Conservation (phyloP, 2,888 invertebrate genomes). For the Apantesis nais region DNA sequence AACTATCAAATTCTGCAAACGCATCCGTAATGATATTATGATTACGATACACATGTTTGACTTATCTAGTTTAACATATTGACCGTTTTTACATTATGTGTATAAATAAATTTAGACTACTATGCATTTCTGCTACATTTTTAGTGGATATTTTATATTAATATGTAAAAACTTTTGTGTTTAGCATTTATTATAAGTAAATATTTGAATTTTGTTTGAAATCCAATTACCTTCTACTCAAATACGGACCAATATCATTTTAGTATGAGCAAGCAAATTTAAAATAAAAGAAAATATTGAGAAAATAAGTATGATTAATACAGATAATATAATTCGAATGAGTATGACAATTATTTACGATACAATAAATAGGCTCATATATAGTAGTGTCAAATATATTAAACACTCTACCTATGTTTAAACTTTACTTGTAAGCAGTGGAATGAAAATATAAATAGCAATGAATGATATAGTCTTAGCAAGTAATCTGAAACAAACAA, state of each 20-base stretch:
- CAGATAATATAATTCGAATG: slow-evolving; percentile 8
- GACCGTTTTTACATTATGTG: slow-evolving; percentile 15
- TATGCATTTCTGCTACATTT: slow-evolving; percentile 25
- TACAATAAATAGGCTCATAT: neutral
- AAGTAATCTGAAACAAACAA: neutral
- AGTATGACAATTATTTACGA: slow-evolving; percentile 32
- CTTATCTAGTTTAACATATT: slow-evolving; percentile 24
- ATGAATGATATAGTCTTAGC: neutral
- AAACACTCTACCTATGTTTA: neutral
- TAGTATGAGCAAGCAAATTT: neutral
- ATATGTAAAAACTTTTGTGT: slow-evolving; percentile 21
- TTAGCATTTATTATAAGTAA: slow-evolving; percentile 11
- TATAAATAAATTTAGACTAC: slow-evolving; percentile 39
- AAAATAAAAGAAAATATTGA: neutral
- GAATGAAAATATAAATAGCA: slow-evolving; percentile 22
- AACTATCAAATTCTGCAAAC: neutral
- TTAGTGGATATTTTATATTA: slow-evolving; percentile 21
- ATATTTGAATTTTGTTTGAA: too few relatives aligned
- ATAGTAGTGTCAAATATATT: too few relatives aligned
- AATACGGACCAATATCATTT: neutral
- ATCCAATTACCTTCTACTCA: neutral
- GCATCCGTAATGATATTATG: neutral
- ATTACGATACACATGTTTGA: neutral
- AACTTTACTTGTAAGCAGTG: slow-evolving; percentile 31
- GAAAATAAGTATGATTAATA: neutral